Evolutionary conservation across 2,113 vertebrate genomes (phyloP).

Genomic region (Trinectes maculatus): DNA sequence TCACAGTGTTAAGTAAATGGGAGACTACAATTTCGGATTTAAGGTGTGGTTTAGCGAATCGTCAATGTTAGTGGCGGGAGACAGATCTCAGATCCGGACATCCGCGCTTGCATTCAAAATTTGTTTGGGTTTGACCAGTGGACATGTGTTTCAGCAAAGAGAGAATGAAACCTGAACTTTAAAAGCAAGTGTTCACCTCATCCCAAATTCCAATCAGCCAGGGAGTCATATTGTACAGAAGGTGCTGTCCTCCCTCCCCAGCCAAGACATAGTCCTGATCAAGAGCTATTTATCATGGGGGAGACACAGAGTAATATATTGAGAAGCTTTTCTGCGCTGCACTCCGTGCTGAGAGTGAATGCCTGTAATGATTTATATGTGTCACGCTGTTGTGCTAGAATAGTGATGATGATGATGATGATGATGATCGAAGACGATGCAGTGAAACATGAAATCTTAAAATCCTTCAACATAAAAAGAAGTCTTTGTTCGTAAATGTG

Average conservation of each 20-base stretch:
- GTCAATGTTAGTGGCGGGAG: background rate
- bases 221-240: slow-evolving; percentile 66
- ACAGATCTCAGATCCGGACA: background rate
- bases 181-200: slow-evolving; percentile 18
- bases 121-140: slow-evolving; percentile 12
- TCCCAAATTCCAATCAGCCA: slow-evolving; percentile 43
- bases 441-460: slow-evolving; percentile 69
- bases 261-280: slow-evolving; percentile 62
- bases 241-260: slow-evolving; percentile 68
- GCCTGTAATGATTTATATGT: slow-evolving; percentile 78
- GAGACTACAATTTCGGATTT: background rate
- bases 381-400: slow-evolving; percentile 77
- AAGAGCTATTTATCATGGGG: slow-evolving; percentile 83
- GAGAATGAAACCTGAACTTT: slow-evolving; percentile 51
- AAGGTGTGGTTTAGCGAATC: slow-evolving; percentile 17
- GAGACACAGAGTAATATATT: slow-evolving; percentile 86
- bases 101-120: slow-evolving; percentile 11
- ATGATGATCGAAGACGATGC: slow-evolving; percentile 56
- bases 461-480: slow-evolving; percentile 52
- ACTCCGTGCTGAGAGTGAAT: slow-evolving; percentile 70
- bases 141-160: slow-evolving; percentile 48
- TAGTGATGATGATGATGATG: slow-evolving; percentile 66
- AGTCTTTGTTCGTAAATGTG: slow-evolving; percentile 74
- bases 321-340: slow-evolving; percentile 74
- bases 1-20: slow-evolving; percentile 27